Evolutionary conservation across 2,113 vertebrate species (phyloP).

Genomic region (Campylomormyrus tamandua): DNA sequence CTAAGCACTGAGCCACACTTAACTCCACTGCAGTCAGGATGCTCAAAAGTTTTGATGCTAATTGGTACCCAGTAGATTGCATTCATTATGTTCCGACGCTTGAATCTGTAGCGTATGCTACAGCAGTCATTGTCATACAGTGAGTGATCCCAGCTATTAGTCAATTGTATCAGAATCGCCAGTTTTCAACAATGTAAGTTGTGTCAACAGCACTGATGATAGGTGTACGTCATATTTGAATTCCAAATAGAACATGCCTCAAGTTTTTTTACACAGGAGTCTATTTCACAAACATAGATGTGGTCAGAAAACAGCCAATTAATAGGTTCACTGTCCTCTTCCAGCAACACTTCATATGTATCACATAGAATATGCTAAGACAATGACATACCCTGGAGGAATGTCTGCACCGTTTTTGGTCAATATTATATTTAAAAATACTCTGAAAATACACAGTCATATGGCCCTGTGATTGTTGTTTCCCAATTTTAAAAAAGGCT

Average conservation of each 20-base stretch:
- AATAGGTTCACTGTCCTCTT: neutral
- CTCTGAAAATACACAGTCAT: neutral
- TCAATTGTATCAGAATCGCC: neutral
- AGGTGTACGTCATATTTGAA: neutral
- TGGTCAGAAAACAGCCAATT: neutral
- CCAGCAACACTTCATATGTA: neutral
- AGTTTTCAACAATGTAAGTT: neutral
- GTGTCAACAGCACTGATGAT: neutral
- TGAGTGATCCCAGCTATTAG: neutral
- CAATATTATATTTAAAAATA: neutral
- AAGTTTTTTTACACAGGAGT: neutral
- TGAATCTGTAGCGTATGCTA: neutral
- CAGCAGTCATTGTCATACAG: neutral
- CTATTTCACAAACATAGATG: neutral
- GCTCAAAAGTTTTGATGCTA: neutral
- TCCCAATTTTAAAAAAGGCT: neutral
- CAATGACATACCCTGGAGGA: neutral
- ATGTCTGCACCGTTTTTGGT: neutral
- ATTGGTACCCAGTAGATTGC: neutral
- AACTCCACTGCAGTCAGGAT: fast-evolving
- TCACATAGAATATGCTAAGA: neutral
- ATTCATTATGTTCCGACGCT: neutral
- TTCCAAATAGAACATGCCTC: neutral
- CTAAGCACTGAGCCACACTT: neutral
- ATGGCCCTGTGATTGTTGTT: neutral